Conservation (phyloP, 2,113 vertebrate species). For the Petromus typicus region DNA sequence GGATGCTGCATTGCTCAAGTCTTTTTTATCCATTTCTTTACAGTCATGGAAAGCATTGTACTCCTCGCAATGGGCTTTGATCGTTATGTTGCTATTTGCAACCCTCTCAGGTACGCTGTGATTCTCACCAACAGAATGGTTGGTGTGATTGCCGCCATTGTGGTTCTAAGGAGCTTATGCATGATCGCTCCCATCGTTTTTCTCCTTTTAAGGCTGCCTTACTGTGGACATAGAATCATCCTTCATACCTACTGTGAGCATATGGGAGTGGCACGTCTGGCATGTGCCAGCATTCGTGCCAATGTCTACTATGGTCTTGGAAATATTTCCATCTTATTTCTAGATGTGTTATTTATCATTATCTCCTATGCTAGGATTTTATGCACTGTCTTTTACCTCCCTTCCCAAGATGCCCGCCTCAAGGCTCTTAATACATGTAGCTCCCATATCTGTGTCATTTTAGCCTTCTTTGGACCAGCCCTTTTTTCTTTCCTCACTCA, state of each 20-base stretch:
- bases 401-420: conserved; percentile 58
- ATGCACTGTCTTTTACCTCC: conserved; percentile 55
- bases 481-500: conserved; percentile 79
- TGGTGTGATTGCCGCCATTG: fast-evolving
- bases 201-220: conserved; percentile 54
- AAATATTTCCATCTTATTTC: conserved; percentile 71
- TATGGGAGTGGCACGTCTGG: conserved; percentile 63
- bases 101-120: not conserved
- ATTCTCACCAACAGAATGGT: not conserved
- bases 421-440: conserved; percentile 75
- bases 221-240: conserved; percentile 67
- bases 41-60: conserved; percentile 61
- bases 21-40: conserved; percentile 79
- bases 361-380: conserved; percentile 67
- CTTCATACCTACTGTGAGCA: conserved; percentile 76
- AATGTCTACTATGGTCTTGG: conserved; percentile 69
- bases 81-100: conserved; percentile 67
- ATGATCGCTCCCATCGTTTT: conserved; percentile 21
- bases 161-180: conserved; percentile 51
- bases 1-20: conserved; percentile 70
- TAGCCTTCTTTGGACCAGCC: conserved; percentile 70
- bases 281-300: conserved; percentile 62
- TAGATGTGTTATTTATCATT: conserved; percentile 68
- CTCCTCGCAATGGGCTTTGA: conserved; percentile 74
- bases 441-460: conserved; percentile 78